Conservation (phyloP, 2,113 vertebrate species). For the Mus musculus region GRCm39 chr8:42078501-42079000, state of each 20-base stretch:
- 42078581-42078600: neutral
- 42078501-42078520: neutral
- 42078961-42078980: neutral
- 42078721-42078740: neutral
- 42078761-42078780: neutral
- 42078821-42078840: neutral
- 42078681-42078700: neutral
- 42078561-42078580: neutral
- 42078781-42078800: neutral
- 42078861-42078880: neutral
- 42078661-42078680: neutral
- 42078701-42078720: neutral
- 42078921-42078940: neutral
- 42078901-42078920: neutral
- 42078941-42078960: neutral
- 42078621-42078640: too few relatives aligned
- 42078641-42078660: slow-evolving; percentile 6
- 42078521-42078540: neutral
- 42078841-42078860: neutral
- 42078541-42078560: neutral
- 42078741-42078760: neutral
- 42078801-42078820: neutral
- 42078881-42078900: neutral
- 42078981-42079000: neutral
- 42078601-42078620: too few relatives aligned